A percentile compares a stretch with the other conserved stretches of the same genome.
Evolutionary conservation across 2,113 vertebrate genomes (phyloP).

Genomic region (Podiceps cristatus): DNA sequence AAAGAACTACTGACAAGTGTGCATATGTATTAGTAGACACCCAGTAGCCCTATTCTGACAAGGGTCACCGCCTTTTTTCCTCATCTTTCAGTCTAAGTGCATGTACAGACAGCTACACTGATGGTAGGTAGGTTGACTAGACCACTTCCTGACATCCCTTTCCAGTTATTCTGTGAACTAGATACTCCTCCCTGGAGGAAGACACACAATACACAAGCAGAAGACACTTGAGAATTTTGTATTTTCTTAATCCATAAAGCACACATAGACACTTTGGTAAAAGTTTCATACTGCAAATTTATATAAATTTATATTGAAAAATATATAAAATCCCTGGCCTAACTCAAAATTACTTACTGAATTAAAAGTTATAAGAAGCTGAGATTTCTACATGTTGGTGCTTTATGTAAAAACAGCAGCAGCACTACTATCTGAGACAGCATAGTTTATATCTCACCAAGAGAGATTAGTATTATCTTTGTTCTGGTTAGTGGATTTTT

Average conservation of each 20-base stretch:
- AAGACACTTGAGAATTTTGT: not conserved
- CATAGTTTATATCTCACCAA: not conserved
- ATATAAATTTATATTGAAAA: no score
- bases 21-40: not conserved
- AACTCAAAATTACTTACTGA: not conserved
- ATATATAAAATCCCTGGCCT: not conserved
- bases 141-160: not conserved
- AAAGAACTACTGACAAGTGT: not conserved
- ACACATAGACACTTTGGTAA: rapidly evolving
- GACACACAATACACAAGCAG: rapidly evolving
- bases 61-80: not conserved
- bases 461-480: slow-evolving; percentile 59
- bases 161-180: not conserved
- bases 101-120: rapidly evolving
- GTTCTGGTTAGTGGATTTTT: slow-evolving; percentile 50
- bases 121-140: not conserved
- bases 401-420: not conserved
- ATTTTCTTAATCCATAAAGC: not conserved
- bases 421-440: not conserved
- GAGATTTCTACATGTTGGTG: not conserved
- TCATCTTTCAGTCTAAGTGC: not conserved
- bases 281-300: not conserved
- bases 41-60: not conserved
- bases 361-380: not conserved
- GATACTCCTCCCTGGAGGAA: not conserved